Percentiles rank a stretch among this genome's conserved stretches.
phyloP scores from a whole-genome alignment of 1,140 invertebrate species.

The Aphidius gifuensis region DNA sequence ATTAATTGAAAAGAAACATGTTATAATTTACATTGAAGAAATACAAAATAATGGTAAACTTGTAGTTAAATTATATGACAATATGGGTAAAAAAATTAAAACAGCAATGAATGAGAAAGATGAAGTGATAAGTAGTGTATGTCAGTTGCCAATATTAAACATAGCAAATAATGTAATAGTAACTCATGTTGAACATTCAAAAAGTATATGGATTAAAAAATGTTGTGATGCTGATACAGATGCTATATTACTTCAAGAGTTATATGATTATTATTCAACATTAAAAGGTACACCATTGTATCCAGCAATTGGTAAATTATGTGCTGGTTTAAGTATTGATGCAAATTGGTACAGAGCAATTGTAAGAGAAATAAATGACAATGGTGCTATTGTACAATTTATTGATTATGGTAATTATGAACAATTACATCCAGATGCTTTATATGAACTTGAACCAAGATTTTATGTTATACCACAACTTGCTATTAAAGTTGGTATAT shows the following conservation, averaged over 20 bases:
- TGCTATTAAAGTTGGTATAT: slow-evolving; percentile 53
- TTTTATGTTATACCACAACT: slow-evolving; percentile 59
- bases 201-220: slow-evolving; percentile 63
- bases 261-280: slow-evolving; percentile 61
- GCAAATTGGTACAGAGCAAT: slow-evolving; percentile 58
- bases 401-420: slow-evolving; percentile 59
- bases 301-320: slow-evolving; percentile 50
- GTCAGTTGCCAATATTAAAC: slow-evolving; percentile 57
- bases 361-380: slow-evolving; percentile 28
- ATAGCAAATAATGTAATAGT: slow-evolving; percentile 55
- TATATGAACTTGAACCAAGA: slow-evolving; percentile 50
- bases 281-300: slow-evolving; percentile 38
- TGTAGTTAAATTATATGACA: slow-evolving; percentile 58
- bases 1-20: slow-evolving; percentile 34
- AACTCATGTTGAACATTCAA: slow-evolving; percentile 52
- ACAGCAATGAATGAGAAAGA: slow-evolving; percentile 52
- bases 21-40: slow-evolving; percentile 60
- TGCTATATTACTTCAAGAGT: slow-evolving; percentile 50
- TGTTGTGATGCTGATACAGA: slow-evolving; percentile 47
- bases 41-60: slow-evolving; percentile 60
- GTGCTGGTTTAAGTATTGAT: slow-evolving; percentile 61
- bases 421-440: slow-evolving; percentile 31
- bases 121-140: slow-evolving; percentile 56
- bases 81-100: slow-evolving; percentile 59
- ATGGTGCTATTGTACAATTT: slow-evolving; percentile 40